Evolutionary conservation across 2,888 invertebrate genomes (phyloP), one percentile per base, ranked within the genome.

Genomic region (Agrotis clavis): DNA sequence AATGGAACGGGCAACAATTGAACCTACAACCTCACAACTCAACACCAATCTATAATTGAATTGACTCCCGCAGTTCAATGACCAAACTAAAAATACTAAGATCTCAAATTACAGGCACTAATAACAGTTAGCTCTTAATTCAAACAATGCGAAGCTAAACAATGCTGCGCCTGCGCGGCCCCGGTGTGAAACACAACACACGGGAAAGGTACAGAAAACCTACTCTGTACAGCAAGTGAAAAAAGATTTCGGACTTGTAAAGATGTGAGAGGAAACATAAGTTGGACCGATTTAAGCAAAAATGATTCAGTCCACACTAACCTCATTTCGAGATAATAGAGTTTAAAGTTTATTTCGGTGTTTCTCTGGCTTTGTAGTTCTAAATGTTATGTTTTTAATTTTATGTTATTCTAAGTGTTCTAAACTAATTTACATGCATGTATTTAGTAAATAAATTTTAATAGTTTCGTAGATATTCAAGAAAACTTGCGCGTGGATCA

Each of bases 61-160:
- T 56, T 66, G 47, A 18, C 45, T 45, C 50, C 14, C 45, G 18
- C 16, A 71, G 83, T 71, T 83, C 84, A 66, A 48, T 54, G 83
- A 75, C 81, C 81, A 48, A 68, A 74, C 75, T 82, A 72, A 81
- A 85, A 78, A 81, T 81, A 81, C 85, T 80, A 71, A 82, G 81
- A 76, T 69, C 80, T 84, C 83, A 81, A 85, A 83, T 84, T 81
- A 85, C 83, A 72, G 68, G 81, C 73, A 71, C 85, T 82, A 80
- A 82, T 74, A 85, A 81, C 85, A 71, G 78, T 85, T 83, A 82
- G 81, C 78, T 85, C 86, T 84, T 84, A 86, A 86, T 84, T 85
- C 78, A 82, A 86, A 85, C 85, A 84, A 86, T 80, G 84, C 51
- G 64, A 64, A 64, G 69, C 73, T 85, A 81, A 86, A 85, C 86